Evolutionary conservation across 1,140 invertebrate genomes (phyloP).

Genomic region (Caligus rogercresseyi): DNA sequence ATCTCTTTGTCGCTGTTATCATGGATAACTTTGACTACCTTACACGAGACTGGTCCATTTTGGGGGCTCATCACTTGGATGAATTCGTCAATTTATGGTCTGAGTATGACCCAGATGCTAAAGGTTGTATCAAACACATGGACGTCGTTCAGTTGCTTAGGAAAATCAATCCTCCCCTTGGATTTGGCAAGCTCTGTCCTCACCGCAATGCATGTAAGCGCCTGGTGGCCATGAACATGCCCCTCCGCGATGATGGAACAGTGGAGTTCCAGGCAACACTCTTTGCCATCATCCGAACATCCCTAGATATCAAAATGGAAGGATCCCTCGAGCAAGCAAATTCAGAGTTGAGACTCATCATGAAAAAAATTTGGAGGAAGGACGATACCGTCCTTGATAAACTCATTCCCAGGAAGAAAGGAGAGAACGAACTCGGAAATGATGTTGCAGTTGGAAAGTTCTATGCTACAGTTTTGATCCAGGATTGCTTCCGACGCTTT

Average conservation of each 20-base stretch:
- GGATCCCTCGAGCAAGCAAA: slow-evolving; percentile 75
- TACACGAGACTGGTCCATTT: slow-evolving; percentile 90
- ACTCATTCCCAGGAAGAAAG: not conserved
- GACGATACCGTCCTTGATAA: not conserved
- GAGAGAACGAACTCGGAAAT: slow-evolving; percentile 25
- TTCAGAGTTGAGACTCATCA: slow-evolving; percentile 69
- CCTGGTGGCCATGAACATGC: slow-evolving; percentile 43
- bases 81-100: slow-evolving; percentile 98
- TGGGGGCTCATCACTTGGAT: slow-evolving; percentile 96
- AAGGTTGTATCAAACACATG: slow-evolving; percentile 39
- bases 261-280: slow-evolving; percentile 44
- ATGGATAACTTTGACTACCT: slow-evolving; percentile 99
- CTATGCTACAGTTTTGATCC: slow-evolving; percentile 1
- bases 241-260: slow-evolving; percentile 37
- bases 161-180: slow-evolving; percentile 45
- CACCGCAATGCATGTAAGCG: slow-evolving; percentile 41
- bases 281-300: slow-evolving; percentile 31
- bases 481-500: slow-evolving; percentile 11
- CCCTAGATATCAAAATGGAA: slow-evolving; percentile 5
- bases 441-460: slow-evolving; percentile 6
- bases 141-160: slow-evolving; percentile 45
- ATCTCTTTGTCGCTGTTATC: slow-evolving; percentile 98
- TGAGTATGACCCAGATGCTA: slow-evolving; percentile 96
- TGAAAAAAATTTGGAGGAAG: slow-evolving; percentile 96
- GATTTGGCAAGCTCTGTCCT: slow-evolving; percentile 44